Base-by-base conservation (phyloP, 2,113 vertebrate species). In the Rhinichthys klamathensis region DNA sequence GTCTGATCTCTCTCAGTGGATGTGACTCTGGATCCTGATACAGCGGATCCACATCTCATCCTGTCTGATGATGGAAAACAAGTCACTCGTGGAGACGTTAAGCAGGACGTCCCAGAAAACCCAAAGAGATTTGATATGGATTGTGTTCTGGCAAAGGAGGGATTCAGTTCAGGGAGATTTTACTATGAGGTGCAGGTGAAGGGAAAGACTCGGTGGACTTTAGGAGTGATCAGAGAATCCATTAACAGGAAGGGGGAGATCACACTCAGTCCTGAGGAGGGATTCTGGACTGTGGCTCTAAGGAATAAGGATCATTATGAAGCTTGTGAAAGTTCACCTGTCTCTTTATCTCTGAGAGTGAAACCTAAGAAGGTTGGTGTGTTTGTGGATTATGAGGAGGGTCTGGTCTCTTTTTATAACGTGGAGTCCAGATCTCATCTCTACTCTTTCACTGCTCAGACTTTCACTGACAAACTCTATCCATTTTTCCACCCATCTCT, bases 261-360 rank as follows among this genome's bases (percentile, higher is more conserved):
- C 30, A 6, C 0, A 35, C 16, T 35, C 15, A 32, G 0, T 6
- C 75, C 75, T 11, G 75, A 16, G 0, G 1, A 77, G 12, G 75
- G 18, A 54, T 3, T 35, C 30, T 77, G 75, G 75, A 23, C 2
- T 30, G 0, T 80, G 38, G 0, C 1, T 1, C 9, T 61, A 38
- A 30, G 0, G 1, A 65, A 80, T 23, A 7, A 21, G 6, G 27
- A 44, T 16, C 0, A 44, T 0, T 61, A 79, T 41, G 0, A 0
- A 2, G 54, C 3, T 60, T 2, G 0, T n/a, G 21, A 35, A 1
- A 0, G 0, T 78, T 0, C 23, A 41, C 0, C 0, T 1, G 30
- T 77, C 30, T 7, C 30, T 35, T 27, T 25, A 0, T 61, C 54
- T 38, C 32, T 25, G 32, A 41, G 6, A 16, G 35, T 3, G 56